Percentiles rank a stretch among this genome's conserved stretches.
Evolutionary conservation across 1,140 invertebrate genomes (phyloP).

Genomic region (Tribolium castaneum): DNA sequence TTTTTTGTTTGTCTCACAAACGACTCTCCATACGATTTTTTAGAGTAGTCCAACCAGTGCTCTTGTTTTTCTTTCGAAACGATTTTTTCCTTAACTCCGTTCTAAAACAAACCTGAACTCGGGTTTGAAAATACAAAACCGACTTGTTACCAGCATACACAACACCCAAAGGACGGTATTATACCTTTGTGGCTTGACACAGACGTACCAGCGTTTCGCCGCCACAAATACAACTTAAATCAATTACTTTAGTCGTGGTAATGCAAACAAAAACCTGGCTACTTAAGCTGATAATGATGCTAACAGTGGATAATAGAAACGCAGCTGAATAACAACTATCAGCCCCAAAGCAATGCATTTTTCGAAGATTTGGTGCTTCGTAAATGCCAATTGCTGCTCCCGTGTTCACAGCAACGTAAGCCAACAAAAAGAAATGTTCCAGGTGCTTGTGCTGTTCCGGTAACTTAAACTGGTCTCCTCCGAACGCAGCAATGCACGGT

Average conservation of each 20-base stretch:
- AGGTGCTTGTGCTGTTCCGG: constrained; percentile 63
- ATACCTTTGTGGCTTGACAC: neutral
- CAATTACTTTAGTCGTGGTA: neutral
- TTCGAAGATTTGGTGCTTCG: neutral
- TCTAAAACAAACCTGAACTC: constrained; percentile 50
- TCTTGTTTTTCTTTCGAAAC: neutral
- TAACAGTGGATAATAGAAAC: neutral
- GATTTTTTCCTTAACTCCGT: neutral
- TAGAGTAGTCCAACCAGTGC: neutral
- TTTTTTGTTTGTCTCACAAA: neutral
- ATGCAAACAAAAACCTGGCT: neutral
- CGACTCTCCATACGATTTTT: neutral
- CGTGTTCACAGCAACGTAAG: neutral
- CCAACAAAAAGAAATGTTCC: neutral
- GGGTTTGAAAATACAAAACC: too few species aligned
- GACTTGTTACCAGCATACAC: neutral
- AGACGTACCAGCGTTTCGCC: neutral
- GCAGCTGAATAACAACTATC: neutral
- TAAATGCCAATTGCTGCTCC: neutral
- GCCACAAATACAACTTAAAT: neutral
- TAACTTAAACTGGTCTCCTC: constrained; percentile 77
- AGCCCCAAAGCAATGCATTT: neutral
- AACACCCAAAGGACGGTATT: neutral
- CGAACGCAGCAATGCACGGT: constrained; percentile 80
- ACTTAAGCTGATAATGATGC: neutral